Base-by-base conservation (phyloP, 2,797 vertebrate genomes). In the Apogon talboti region DNA sequence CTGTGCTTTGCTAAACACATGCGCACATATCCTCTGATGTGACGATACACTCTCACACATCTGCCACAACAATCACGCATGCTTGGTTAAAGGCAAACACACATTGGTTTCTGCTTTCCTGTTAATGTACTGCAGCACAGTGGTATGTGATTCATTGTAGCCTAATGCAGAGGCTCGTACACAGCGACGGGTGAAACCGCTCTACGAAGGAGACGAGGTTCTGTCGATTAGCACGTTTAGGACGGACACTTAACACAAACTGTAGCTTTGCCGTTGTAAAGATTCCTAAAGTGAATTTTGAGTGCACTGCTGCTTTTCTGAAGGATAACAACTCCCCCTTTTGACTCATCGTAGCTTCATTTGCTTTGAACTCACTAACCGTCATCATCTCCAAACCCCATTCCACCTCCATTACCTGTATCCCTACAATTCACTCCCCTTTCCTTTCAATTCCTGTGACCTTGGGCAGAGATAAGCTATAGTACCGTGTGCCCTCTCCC, bases 81-180 rank as follows among this genome's bases (percentile, higher is more conserved):
- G 84, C 81, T 74, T 79, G 54, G 74, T 81, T 72, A 74, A 66
- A 81, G 66, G 71, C 80, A 78, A 78, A 86, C 71, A 73, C 79
- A 69, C 71, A 74, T 78, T 74, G 78, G 76, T 82, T 18, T 65
- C 54, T 55, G 48, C 82, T 71, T 67, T 79, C 78, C 76, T 70
- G 66, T 73, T 84, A 86, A 89, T 80, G 86, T 35, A 74, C 87
- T 89, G 89, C 87, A 86, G 87, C 80, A 74, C 30, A 14, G 79
- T 55, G 73, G 51, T 75, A 77, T 82, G 82, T 65, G 77, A 71
- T 85, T 88, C 80, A 76, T 74, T 74, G 86, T 88, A 82, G 79
- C 75, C 52, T 79, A 86, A 86, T 84, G 87, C 86, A 74, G 84
- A 77, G 74, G 66, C 79, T 83, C 12, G 38, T 62, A 70, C 74